Conservation (phyloP, 2,888 invertebrate genomes). For the Vanessa cardui region DNA sequence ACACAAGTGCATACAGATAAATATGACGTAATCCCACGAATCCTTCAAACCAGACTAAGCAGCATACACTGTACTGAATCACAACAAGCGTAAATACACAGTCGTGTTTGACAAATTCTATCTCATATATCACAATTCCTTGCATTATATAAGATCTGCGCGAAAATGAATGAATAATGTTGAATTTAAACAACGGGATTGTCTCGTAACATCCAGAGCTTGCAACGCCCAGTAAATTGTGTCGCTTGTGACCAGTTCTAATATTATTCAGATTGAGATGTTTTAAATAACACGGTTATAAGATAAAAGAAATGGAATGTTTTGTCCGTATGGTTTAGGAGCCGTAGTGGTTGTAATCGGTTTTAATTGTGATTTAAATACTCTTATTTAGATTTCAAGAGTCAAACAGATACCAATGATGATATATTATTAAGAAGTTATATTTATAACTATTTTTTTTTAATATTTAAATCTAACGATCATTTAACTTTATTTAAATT, state of each 20-base stretch:
- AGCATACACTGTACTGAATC: not conserved
- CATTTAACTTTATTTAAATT: too few species aligned
- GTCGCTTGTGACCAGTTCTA: conserved; percentile 30
- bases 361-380: too few species aligned
- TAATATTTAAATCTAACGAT: too few species aligned
- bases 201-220: conserved; percentile 27
- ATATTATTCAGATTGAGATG: conserved; percentile 10
- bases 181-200: conserved; percentile 35
- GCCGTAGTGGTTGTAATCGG: too few species aligned
- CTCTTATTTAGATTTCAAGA: too few species aligned
- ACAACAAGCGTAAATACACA: conserved; percentile 11
- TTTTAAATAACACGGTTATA: not conserved
- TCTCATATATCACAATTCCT: conserved; percentile 11
- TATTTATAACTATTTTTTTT: too few species aligned
- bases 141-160: conserved; percentile 16
- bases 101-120: conserved; percentile 20
- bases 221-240: not conserved
- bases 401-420: too few species aligned
- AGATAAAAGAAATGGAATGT: too few species aligned
- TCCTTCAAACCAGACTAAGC: not conserved
- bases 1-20: not conserved
- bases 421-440: too few species aligned
- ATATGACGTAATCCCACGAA: not conserved
- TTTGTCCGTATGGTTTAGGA: too few species aligned
- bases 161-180: conserved; percentile 26